phyloP scores from a whole-genome alignment of 2,113 vertebrate species.

The Lucifuga dentata region DNA sequence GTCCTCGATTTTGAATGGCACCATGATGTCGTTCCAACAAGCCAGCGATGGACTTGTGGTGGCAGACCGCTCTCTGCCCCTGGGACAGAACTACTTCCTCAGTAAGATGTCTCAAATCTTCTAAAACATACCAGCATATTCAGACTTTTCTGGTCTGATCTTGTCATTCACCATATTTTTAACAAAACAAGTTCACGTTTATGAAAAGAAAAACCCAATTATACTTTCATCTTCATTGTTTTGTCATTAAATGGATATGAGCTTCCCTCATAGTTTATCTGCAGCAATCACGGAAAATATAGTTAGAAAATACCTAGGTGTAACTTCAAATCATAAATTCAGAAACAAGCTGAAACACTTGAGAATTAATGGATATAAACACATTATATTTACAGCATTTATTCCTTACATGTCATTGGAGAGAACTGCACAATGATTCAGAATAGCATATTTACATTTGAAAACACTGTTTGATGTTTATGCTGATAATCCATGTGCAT shows the following conservation, averaged over 20 bases:
- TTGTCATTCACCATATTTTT: too few species aligned
- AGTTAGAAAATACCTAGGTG: conserved; percentile 2
- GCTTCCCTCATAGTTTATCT: too few species aligned
- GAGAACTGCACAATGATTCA: conserved; percentile 50
- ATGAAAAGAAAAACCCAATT: not conserved
- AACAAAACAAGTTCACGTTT: not conserved
- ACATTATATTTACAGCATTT: conserved; percentile 40
- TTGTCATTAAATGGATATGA: too few species aligned
- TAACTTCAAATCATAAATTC: conserved; percentile 41
- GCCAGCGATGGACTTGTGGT: conserved; percentile 90
- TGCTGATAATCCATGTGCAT: conserved; percentile 41
- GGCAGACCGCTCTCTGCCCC: conserved; percentile 86
- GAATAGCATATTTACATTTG: conserved; percentile 36
- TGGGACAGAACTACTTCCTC: conserved; percentile 96
- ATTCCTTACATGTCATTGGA: conserved; percentile 38
- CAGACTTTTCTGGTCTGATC: too few species aligned
- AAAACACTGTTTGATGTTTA: conserved; percentile 23
- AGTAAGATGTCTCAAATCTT: conserved; percentile 81
- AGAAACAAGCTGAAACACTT: conserved; percentile 34
- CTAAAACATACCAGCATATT: not conserved
- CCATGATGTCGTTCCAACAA: conserved; percentile 89
- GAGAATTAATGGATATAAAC: conserved; percentile 51
- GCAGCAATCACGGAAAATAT: too few species aligned
- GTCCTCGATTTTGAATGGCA: conserved; percentile 90
- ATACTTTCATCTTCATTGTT: not conserved